phyloP scores from a whole-genome alignment of 2,797 vertebrate genomes.

The Vireo griseus region DNA sequence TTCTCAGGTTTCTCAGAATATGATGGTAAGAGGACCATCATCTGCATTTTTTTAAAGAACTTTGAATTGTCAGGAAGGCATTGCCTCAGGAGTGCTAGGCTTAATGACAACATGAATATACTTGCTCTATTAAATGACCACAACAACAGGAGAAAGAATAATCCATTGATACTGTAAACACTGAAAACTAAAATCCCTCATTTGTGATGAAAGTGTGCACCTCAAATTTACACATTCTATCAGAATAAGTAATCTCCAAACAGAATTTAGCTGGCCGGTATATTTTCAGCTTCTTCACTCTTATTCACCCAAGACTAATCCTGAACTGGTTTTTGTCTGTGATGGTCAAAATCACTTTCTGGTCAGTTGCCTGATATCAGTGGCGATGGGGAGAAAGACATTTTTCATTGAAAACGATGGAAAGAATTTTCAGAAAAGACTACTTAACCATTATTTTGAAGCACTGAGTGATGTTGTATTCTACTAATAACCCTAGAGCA shows the following conservation, averaged over 20 bases:
- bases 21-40: background rate
- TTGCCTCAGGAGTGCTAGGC: background rate
- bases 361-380: conserved; percentile 19
- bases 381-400: background rate
- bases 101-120: background rate
- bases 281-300: background rate
- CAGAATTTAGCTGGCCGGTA: background rate
- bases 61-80: background rate
- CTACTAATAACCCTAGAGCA: conserved; percentile 8
- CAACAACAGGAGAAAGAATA: background rate
- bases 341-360: conserved; percentile 38
- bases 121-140: background rate
- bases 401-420: conserved; percentile 57
- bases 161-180: background rate
- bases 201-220: background rate
- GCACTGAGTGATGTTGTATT: background rate
- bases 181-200: background rate
- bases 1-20: background rate
- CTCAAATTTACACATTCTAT: background rate
- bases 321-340: background rate
- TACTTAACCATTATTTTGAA: conserved; percentile 26
- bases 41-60: background rate
- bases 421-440: conserved; percentile 34
- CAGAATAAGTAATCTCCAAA: background rate
- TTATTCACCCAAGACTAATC: background rate